Conservation (phyloP, 2,888 invertebrate genomes). For the Diarsia brunnea region DNA sequence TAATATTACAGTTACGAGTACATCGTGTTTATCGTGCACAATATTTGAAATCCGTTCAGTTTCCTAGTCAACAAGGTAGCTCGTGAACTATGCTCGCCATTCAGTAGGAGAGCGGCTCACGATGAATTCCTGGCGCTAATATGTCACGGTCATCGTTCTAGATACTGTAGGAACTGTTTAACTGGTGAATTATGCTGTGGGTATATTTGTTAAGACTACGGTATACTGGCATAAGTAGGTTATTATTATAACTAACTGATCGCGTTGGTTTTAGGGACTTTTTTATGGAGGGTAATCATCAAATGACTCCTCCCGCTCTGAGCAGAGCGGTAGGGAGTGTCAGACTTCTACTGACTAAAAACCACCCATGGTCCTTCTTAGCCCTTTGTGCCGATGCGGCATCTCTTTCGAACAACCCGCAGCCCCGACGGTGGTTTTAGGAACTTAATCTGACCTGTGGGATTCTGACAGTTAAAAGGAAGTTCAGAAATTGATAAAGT, state of each 20-base stretch:
- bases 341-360: too few species aligned
- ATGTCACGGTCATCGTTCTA: conserved; percentile 62
- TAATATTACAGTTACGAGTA: neutral
- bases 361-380: too few species aligned
- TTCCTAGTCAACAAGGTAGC: conserved; percentile 29
- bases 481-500: neutral
- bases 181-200: neutral
- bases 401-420: too few species aligned
- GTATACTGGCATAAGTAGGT: neutral
- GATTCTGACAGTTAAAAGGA: neutral
- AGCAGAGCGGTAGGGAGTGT: too few species aligned
- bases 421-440: too few species aligned
- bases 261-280: neutral
- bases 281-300: too few species aligned
- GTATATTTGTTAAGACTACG: neutral
- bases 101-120: conserved; percentile 52
- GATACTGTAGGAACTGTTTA: conserved; percentile 25
- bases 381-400: too few species aligned
- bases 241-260: neutral
- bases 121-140: conserved; percentile 49
- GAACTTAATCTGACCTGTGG: neutral
- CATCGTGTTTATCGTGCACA: neutral
- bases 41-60: conserved; percentile 6
- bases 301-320: too few species aligned
- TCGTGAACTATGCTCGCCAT: conserved; percentile 32